Conservation (phyloP, 2,888 invertebrate species). For the Temnothorax ravouxi region DNA sequence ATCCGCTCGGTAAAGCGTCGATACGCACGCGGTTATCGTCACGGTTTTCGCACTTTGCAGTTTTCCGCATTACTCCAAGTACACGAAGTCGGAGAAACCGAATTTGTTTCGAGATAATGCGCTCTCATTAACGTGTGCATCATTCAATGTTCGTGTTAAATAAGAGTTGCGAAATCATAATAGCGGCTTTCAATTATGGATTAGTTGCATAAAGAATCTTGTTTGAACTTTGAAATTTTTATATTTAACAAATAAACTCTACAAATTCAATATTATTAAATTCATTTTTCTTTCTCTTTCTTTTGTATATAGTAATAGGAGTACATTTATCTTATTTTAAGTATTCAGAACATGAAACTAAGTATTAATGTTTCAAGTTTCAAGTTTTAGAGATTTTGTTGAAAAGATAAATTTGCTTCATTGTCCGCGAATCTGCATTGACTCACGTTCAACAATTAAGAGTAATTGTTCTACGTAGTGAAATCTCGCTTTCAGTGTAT, state of each 20-base stretch:
- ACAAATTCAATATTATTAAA: constrained; percentile 8
- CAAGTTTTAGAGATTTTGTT: not conserved
- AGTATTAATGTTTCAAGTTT: not conserved
- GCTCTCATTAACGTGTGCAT: constrained; percentile 7
- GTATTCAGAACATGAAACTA: not conserved
- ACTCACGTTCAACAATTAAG: constrained; percentile 30
- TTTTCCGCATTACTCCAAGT: constrained; percentile 61
- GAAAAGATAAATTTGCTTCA: not conserved
- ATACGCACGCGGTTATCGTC: constrained; percentile 42
- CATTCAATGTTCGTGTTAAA: constrained; percentile 4
- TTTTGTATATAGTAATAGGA: not conserved
- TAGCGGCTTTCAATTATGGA: constrained; percentile 3
- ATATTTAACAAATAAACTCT: not conserved
- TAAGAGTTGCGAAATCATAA: constrained; percentile 18
- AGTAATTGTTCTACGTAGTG: constrained; percentile 16
- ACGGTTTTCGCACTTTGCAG: constrained; percentile 60
- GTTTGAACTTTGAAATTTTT: not conserved
- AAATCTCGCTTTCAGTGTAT: constrained; percentile 32
- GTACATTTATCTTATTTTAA: not conserved
- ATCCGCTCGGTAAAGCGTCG: constrained; percentile 16
- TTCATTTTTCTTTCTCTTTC: not conserved
- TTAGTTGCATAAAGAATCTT: not conserved
- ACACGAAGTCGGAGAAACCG: constrained; percentile 43
- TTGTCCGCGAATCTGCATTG: not conserved
- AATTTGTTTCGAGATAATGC: constrained; percentile 36